Percentiles rank a stretch among this genome's conserved stretches.
These are phyloP conservation scores for Ceyx melanurus DNA, from an alignment of 2,113 vertebrate genomes.

Conservation along the genomic window DNA sequence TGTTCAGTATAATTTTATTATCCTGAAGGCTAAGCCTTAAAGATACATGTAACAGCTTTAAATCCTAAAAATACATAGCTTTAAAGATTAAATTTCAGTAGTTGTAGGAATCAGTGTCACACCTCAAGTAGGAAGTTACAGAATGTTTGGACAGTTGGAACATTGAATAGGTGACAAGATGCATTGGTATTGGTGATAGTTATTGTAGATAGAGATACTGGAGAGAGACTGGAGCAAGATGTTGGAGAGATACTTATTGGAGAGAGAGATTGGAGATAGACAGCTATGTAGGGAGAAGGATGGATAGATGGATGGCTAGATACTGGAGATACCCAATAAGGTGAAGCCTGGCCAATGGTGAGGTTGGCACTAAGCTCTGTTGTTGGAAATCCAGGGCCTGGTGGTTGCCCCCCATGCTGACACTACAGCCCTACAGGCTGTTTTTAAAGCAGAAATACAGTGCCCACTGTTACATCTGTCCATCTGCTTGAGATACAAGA, in stretches of 20 bases:
- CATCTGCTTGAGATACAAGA: background rate
- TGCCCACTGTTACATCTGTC: background rate
- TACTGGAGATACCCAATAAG: too few species aligned
- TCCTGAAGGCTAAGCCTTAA: background rate
- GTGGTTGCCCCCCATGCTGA: background rate
- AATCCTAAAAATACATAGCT: constrained; percentile 6
- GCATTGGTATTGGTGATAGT: too few species aligned
- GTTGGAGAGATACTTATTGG: too few species aligned
- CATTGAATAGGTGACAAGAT: constrained; percentile 1
- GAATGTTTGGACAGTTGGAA: constrained; percentile 30
- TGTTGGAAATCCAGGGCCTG: background rate
- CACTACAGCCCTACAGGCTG: background rate
- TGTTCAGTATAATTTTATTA: background rate
- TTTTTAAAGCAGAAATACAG: background rate
- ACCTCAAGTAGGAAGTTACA: constrained; percentile 28
- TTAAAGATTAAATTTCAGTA: constrained; percentile 5
- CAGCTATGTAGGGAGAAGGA: too few species aligned
- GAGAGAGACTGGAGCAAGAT: too few species aligned
- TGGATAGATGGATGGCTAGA: too few species aligned
- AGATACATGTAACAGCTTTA: background rate
- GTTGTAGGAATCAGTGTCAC: constrained; percentile 33
- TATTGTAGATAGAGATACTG: too few species aligned
- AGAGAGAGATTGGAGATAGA: too few species aligned
- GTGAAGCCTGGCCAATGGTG: too few species aligned
- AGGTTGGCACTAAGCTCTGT: background rate